Percentiles rank a stretch among this genome's conserved stretches.
These are phyloP conservation scores for Isaurus tuberculatus DNA, from an alignment of 92 coral and sea anemone species.

Conservation along the genomic window DNA sequence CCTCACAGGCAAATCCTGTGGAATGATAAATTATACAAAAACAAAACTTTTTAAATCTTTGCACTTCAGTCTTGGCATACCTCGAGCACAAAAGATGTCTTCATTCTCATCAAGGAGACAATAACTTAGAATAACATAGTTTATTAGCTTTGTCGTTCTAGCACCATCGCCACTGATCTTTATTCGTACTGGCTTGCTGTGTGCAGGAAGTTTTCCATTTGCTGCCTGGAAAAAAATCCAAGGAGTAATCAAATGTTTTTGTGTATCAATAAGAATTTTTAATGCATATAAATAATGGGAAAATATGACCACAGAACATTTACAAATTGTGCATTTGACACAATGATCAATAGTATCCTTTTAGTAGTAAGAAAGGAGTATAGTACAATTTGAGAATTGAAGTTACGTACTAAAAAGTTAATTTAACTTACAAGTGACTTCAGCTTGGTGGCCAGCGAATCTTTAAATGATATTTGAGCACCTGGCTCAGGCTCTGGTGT, in stretches of 20 bases:
- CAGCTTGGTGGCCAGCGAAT: constrained; percentile 54
- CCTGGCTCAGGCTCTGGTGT: constrained; percentile 67
- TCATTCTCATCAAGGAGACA: neutral
- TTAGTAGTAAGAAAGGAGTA: neutral
- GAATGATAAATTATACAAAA: too few species aligned
- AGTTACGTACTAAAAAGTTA: neutral
- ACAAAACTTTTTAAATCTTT: too few species aligned
- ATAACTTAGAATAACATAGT: constrained; percentile 7
- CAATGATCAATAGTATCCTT: neutral
- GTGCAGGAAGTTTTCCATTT: neutral
- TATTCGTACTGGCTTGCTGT: neutral
- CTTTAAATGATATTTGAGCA: constrained; percentile 71
- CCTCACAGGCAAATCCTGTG: too few species aligned
- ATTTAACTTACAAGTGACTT: constrained; percentile 47
- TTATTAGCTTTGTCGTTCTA: neutral
- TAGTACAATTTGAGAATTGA: neutral
- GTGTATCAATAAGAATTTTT: neutral
- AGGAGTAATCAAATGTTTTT: neutral
- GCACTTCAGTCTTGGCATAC: too few species aligned
- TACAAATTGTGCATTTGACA: constrained; percentile 12
- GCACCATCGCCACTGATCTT: constrained; percentile 11
- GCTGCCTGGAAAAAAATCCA: neutral
- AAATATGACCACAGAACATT: neutral
- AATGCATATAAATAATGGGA: neutral
- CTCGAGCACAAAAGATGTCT: too few species aligned